phyloP scores from a whole-genome alignment of 2,888 invertebrate genomes.

The Limnephilus auricula region DNA sequence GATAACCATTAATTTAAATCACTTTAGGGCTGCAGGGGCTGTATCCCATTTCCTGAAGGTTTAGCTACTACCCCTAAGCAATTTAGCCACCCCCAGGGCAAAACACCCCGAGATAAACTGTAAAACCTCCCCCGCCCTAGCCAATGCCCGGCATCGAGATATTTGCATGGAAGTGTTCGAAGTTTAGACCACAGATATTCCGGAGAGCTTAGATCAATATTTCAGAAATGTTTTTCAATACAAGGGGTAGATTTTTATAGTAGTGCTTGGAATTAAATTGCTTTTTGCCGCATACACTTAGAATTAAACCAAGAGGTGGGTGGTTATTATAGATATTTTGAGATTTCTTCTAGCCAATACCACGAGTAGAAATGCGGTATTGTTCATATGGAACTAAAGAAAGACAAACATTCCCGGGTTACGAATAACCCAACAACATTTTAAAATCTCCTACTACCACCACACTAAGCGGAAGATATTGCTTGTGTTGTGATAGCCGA shows the following conservation, averaged over 20 bases:
- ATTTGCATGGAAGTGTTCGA: constrained; percentile 16
- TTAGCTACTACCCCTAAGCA: constrained; percentile 29
- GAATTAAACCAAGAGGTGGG: not conserved
- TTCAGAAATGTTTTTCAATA: constrained; percentile 4
- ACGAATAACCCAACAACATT: too few relatives aligned
- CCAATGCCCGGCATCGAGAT: constrained; percentile 46
- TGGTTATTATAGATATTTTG: not conserved
- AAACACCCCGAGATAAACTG: constrained; percentile 38
- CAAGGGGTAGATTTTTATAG: not conserved
- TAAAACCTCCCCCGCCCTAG: constrained; percentile 26
- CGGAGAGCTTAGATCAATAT: not conserved
- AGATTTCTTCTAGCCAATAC: not conserved
- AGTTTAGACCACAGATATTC: constrained; percentile 29
- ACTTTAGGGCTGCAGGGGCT: constrained; percentile 52
- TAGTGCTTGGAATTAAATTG: not conserved
- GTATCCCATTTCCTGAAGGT: constrained; percentile 47
- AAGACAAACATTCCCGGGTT: too few relatives aligned
- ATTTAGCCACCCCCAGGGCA: constrained; percentile 23
- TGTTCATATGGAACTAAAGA: too few relatives aligned
- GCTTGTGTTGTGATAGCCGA: too few relatives aligned
- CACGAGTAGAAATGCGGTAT: not conserved
- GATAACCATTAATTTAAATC: constrained; percentile 65
- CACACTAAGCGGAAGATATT: too few relatives aligned
- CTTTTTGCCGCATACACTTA: not conserved
- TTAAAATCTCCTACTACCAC: too few relatives aligned